phyloP scores from a whole-genome alignment of 2,113 vertebrate species.

The Euleptes europaea region DNA sequence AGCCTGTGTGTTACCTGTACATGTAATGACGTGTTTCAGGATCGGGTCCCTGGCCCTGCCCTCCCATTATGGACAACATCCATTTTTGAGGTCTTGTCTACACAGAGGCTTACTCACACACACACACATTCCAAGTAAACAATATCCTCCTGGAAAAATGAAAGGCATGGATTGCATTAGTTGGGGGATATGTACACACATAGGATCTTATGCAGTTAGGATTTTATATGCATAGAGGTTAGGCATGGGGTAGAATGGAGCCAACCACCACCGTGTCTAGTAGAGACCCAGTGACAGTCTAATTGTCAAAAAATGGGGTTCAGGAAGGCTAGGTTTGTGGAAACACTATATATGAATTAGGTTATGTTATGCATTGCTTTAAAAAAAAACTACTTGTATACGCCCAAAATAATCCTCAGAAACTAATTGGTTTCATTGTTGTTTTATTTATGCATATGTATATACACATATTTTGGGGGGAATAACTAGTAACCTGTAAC shows the following conservation, averaged over 20 bases:
- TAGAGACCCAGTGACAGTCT: not conserved
- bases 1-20: not conserved
- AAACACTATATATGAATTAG: not conserved
- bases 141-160: not conserved
- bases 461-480: constrained; percentile 64
- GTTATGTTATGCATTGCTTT: constrained; percentile 25
- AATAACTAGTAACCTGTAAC: constrained; percentile 95
- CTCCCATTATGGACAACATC: not conserved
- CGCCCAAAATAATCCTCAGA: constrained; percentile 8
- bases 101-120: too few species aligned
- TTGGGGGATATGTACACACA: not conserved
- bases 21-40: not conserved
- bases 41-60: not conserved
- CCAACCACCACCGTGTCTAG: too few species aligned
- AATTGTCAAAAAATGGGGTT: not conserved
- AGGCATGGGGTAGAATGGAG: not conserved
- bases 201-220: not conserved
- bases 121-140: not conserved
- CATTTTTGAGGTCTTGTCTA: not conserved
- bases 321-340: not conserved
- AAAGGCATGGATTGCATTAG: not conserved
- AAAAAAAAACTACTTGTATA: constrained; percentile 47
- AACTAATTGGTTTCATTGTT: constrained; percentile 74
- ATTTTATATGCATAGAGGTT: not conserved
- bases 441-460: constrained; percentile 72